phyloP scores from a whole-genome alignment of 2,888 invertebrate species.

The Galeruca laticollis region DNA sequence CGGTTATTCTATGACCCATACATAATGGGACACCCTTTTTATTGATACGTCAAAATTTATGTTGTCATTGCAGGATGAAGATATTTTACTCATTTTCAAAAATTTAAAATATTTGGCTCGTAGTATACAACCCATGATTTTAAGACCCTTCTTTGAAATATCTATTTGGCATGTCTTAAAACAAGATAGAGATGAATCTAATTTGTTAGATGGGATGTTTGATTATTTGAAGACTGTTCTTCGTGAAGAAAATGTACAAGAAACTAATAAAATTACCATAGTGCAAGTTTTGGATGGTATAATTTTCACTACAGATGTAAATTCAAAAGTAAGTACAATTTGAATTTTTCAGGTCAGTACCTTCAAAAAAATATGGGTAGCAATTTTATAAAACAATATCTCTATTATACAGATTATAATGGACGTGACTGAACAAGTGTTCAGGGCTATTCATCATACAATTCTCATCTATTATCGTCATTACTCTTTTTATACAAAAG shows the following conservation, averaged over 20 bases:
- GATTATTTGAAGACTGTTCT: conserved; percentile 65
- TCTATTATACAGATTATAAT: too few relatives aligned
- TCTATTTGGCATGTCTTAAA: conserved; percentile 66
- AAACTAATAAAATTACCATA: conserved; percentile 70
- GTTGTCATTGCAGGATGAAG: conserved; percentile 66
- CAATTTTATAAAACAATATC: too few relatives aligned
- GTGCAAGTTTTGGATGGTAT: conserved; percentile 55
- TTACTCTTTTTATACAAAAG: too few relatives aligned
- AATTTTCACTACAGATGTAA: conserved; percentile 42
- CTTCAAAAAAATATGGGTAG: too few relatives aligned
- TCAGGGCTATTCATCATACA: too few relatives aligned
- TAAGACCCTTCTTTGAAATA: conserved; percentile 70
- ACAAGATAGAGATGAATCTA: conserved; percentile 50
- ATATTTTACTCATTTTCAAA: conserved; percentile 67
- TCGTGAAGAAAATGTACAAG: conserved; percentile 70
- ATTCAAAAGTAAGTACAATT: conserved; percentile 46
- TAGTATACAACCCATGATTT: conserved; percentile 70
- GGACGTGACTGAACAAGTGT: too few relatives aligned
- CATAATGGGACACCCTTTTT: too few relatives aligned
- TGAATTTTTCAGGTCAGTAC: background rate
- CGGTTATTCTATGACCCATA: too few relatives aligned
- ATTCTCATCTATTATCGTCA: too few relatives aligned
- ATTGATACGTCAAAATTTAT: background rate
- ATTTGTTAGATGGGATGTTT: conserved; percentile 50
- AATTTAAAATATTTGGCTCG: conserved; percentile 71